phyloP scores from a whole-genome alignment of 2,888 invertebrate genomes.

The Pachliopta kotzebuea region DNA sequence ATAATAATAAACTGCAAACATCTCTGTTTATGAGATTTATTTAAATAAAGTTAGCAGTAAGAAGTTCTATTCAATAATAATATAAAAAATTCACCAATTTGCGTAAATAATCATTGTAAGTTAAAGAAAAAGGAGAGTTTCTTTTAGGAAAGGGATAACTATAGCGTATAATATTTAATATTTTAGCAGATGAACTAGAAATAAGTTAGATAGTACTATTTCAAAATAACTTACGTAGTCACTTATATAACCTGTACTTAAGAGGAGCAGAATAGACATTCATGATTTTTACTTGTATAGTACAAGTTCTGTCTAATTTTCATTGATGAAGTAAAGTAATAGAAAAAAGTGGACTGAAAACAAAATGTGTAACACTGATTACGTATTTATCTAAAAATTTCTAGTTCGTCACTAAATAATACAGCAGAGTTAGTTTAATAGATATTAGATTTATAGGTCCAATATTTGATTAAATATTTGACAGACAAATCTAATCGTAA shows the following conservation, averaged over 20 bases:
- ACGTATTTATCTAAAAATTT: conserved; percentile 6
- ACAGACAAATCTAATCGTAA: conserved; percentile 11
- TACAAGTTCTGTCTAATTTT: neutral
- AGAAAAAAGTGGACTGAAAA: neutral
- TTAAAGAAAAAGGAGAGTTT: conserved; percentile 10
- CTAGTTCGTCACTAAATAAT: conserved; percentile 13
- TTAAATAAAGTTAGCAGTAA: no score
- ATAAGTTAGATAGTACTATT: conserved; percentile 14
- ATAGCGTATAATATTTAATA: conserved; percentile 2
- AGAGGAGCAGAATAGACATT: neutral
- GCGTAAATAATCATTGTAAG: neutral
- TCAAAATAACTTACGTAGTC: neutral
- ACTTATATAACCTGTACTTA: neutral
- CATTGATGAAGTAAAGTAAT: neutral
- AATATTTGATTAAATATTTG: neutral
- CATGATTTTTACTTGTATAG: neutral
- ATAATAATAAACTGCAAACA: neutral
- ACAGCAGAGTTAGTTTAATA: conserved; percentile 10
- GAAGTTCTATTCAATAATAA: no score
- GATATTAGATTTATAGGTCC: conserved; percentile 9
- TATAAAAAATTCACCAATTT: no score
- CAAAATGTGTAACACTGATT: neutral
- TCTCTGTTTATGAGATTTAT: no score
- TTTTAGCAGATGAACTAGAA: conserved; percentile 18
- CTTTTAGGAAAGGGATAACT: conserved; percentile 8